phyloP scores from a whole-genome alignment of 2,797 vertebrate species.

The Platyrinchus mystaceus region DNA sequence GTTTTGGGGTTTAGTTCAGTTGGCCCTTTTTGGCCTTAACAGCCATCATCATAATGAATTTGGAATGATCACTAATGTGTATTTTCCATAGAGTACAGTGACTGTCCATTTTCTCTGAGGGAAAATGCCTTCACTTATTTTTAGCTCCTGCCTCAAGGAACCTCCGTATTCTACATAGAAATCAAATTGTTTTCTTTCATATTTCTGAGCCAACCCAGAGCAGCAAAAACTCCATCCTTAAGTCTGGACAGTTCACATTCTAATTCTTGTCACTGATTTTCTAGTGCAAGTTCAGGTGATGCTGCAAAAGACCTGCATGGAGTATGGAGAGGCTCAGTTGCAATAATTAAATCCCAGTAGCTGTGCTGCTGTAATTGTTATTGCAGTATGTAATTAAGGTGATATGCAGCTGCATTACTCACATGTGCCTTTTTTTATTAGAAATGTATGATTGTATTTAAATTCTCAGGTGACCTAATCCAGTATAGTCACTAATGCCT shows the following conservation, averaged over 20 bases:
- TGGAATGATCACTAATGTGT: neutral
- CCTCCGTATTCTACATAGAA: neutral
- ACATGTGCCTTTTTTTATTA: neutral
- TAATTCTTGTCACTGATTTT: neutral
- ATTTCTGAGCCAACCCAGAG: neutral
- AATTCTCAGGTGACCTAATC: slow-evolving; percentile 22
- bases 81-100: neutral
- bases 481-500: neutral
- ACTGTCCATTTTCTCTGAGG: neutral
- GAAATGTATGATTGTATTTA: neutral
- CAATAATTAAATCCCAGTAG: neutral
- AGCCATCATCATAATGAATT: neutral
- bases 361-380: neutral
- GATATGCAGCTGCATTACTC: neutral
- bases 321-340: neutral
- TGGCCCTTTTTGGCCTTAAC: neutral
- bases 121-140: neutral
- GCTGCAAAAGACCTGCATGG: neutral
- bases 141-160: neutral
- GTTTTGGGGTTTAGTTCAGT: neutral
- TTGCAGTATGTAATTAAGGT: slow-evolving; percentile 11
- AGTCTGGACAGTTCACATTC: neutral
- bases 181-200: neutral
- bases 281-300: neutral
- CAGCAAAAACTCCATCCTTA: neutral